Percentiles rank a stretch among this genome's conserved stretches.
Conservation (phyloP, 2,113 vertebrate genomes). For the Agapornis roseicollis region DNA sequence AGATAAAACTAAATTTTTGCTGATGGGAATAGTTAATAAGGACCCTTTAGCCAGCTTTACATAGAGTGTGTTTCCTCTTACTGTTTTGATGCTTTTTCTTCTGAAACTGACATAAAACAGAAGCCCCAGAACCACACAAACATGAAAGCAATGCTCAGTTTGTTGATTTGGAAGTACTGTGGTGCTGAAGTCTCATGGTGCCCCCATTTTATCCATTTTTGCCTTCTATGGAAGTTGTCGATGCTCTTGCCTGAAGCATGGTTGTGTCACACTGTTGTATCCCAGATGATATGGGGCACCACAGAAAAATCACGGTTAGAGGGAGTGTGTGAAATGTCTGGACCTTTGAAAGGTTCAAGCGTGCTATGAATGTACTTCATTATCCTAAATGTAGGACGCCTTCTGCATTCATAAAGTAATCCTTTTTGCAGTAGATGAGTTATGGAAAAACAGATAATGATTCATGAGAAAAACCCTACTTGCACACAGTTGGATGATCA, state of each 20-base stretch:
- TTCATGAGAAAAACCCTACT: slow-evolving; percentile 45
- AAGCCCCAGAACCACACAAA: neutral
- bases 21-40: neutral
- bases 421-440: slow-evolving; percentile 21
- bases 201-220: neutral
- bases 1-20: neutral
- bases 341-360: slow-evolving; percentile 13
- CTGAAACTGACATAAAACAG: neutral
- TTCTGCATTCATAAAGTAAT: slow-evolving; percentile 48
- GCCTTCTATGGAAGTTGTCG: neutral
- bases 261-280: neutral
- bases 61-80: neutral
- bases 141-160: neutral
- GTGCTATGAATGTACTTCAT: neutral
- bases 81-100: slow-evolving; percentile 16
- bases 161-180: neutral
- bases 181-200: neutral
- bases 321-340: neutral
- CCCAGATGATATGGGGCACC: neutral
- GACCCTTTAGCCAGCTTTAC: neutral
- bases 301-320: neutral
- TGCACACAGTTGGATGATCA: slow-evolving; percentile 35
- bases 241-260: neutral
- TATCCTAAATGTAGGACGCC: slow-evolving; percentile 23
- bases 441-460: slow-evolving; percentile 64